These are phyloP conservation scores for Orchesellides sinensis DNA, from an alignment of 2,888 invertebrate species.

Conservation along the genomic window DNA sequence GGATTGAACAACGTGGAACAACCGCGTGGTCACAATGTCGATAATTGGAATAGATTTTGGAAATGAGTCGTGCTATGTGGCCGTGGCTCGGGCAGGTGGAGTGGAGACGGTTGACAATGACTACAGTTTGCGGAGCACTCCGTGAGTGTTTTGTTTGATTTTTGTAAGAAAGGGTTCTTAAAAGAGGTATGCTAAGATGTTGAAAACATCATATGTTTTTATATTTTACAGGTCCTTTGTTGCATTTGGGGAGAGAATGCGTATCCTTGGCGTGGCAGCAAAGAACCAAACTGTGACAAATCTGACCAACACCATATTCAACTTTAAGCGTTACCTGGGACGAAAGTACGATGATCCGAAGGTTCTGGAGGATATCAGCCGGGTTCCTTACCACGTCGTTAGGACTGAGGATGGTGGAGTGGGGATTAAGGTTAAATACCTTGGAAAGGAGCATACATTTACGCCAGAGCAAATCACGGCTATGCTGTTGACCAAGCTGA, in stretches of 20 bases:
- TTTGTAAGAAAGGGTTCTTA: not conserved
- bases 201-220: not conserved
- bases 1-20: too few species aligned
- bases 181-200: not conserved
- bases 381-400: constrained; percentile 88
- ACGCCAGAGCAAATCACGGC: constrained; percentile 96
- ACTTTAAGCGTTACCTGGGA: constrained; percentile 95
- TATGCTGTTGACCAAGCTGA: constrained; percentile 97
- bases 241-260: constrained; percentile 94
- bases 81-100: constrained; percentile 98
- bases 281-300: constrained; percentile 98
- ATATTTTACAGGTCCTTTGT: constrained; percentile 89
- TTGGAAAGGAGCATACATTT: constrained; percentile 90
- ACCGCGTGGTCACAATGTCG: too few species aligned
- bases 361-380: constrained; percentile 89
- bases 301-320: constrained; percentile 96
- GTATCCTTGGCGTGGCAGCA: constrained; percentile 96
- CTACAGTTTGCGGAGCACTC: constrained; percentile 97
- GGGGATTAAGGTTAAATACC: constrained; percentile 87
- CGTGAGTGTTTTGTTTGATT: constrained; percentile 86
- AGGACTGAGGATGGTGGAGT: constrained; percentile 88
- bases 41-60: constrained; percentile 99
- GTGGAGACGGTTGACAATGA: constrained; percentile 99
- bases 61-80: constrained; percentile 95
- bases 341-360: constrained; percentile 92